Evolutionary conservation across 2,888 invertebrate species (phyloP).

Genomic region (Cheilosia impressa): DNA sequence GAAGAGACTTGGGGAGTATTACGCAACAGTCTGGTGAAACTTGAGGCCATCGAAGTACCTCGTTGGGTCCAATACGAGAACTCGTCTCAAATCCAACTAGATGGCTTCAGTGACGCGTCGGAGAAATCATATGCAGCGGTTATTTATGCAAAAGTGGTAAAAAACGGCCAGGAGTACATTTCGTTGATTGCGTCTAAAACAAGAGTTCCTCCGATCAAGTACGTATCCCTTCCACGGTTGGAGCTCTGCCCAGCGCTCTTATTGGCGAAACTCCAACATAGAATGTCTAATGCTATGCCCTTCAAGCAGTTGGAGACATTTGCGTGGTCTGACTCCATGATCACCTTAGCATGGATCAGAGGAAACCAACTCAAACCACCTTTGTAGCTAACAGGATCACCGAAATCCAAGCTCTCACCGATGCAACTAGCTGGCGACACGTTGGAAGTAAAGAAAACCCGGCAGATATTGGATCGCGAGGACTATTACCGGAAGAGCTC

Average conservation of each 20-base stretch:
- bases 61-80: constrained; percentile 15
- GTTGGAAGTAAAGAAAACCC: constrained; percentile 14
- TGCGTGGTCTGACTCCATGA: background rate
- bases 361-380: background rate
- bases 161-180: background rate
- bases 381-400: background rate
- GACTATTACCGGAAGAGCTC: constrained; percentile 8
- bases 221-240: background rate
- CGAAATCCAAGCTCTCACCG: constrained; percentile 1
- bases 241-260: constrained; percentile 7
- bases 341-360: constrained; percentile 1
- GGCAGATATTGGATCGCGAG: constrained; percentile 23
- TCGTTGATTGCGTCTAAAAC: background rate
- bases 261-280: background rate
- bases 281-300: background rate
- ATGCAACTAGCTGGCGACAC: background rate
- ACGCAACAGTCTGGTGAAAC: background rate
- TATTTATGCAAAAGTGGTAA: background rate
- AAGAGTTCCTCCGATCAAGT: background rate
- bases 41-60: constrained; percentile 15
- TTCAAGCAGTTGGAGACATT: background rate
- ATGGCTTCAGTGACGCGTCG: constrained; percentile 14
- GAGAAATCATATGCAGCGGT: constrained; percentile 9
- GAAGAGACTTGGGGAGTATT: background rate
- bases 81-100: background rate